Percentiles rank a stretch among this genome's conserved stretches.
These are phyloP conservation scores for Chaetophractus vellerosus DNA, from an alignment of 2,797 vertebrate genomes.

Conservation along the genomic window DNA sequence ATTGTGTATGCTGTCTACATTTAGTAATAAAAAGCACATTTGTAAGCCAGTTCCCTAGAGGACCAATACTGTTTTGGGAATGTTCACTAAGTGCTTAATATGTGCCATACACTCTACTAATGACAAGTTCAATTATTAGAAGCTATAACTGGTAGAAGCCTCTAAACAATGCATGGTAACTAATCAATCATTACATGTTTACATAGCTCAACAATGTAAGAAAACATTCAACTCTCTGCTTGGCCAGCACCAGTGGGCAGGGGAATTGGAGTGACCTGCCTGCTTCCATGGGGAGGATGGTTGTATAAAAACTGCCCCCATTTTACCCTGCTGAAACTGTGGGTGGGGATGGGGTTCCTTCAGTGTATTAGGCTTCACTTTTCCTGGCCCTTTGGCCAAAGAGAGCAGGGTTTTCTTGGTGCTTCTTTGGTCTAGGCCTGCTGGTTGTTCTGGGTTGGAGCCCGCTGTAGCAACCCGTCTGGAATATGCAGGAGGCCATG, in stretches of 20 bases:
- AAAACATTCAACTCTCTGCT: not conserved
- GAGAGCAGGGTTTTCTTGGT: not conserved
- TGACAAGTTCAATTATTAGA: not conserved
- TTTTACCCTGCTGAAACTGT: not conserved
- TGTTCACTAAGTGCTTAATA: too few relatives aligned
- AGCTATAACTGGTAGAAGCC: not conserved
- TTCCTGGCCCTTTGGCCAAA: not conserved
- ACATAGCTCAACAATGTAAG: not conserved
- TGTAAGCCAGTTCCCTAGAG: too few relatives aligned
- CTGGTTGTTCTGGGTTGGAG: not conserved
- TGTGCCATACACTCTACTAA: too few relatives aligned
- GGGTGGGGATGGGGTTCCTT: not conserved
- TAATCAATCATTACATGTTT: not conserved
- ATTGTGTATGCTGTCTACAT: not conserved
- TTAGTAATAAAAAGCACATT: not conserved
- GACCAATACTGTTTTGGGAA: too few relatives aligned
- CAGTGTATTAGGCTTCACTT: not conserved
- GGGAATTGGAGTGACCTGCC: not conserved
- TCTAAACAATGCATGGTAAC: not conserved
- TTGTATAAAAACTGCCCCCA: not conserved
- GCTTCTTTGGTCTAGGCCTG: not conserved
- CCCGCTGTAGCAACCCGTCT: not conserved
- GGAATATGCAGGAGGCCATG: not conserved
- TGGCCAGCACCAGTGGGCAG: not conserved
- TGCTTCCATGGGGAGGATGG: not conserved